A percentile compares a stretch with the other conserved stretches of the same genome.
These are phyloP conservation scores for Nibea coibor DNA, from an alignment of 2,113 vertebrate genomes.

Conservation along the genomic window DNA sequence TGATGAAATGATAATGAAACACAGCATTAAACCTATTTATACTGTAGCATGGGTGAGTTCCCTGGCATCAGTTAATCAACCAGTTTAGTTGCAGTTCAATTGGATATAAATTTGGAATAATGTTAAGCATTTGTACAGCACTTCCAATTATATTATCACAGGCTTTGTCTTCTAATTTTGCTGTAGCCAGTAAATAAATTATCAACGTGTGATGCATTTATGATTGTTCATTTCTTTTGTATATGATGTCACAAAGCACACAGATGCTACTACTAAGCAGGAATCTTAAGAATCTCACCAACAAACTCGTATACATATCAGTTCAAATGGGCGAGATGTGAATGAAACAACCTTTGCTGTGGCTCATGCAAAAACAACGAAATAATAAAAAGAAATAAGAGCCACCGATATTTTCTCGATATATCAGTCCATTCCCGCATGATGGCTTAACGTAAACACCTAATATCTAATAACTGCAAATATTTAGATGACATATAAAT, in stretches of 20 bases:
- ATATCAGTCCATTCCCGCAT: constrained; percentile 41
- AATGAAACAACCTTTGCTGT: constrained; percentile 22
- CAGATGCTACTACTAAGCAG: constrained; percentile 57
- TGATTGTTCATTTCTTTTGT: constrained; percentile 37
- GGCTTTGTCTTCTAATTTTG: constrained; percentile 30
- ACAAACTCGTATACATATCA: constrained; percentile 39
- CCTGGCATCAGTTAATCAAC: constrained; percentile 31
- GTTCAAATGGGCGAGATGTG: constrained; percentile 21
- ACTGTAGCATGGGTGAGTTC: constrained; percentile 30
- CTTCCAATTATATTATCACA: constrained; percentile 46
- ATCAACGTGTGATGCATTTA: constrained; percentile 7
- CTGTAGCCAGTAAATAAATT: constrained; percentile 21
- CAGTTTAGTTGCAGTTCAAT: constrained; percentile 18
- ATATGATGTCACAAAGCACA: constrained; percentile 45
- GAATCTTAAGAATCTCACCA: constrained; percentile 49
- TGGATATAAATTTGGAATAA: constrained; percentile 27
- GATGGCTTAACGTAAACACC: constrained; percentile 51
- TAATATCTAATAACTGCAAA: constrained; percentile 45
- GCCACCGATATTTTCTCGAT: constrained; percentile 52
- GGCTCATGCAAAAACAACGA: constrained; percentile 60
- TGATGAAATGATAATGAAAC: constrained; percentile 52
- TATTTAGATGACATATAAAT: constrained; percentile 52
- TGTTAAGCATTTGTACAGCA: constrained; percentile 56
- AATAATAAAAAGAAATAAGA: constrained; percentile 14
- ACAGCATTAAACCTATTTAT: constrained; percentile 30